A percentile compares a stretch with the other conserved stretches of the same genome.
Evolutionary conservation across 2,797 vertebrate genomes (phyloP).

Genomic region (Pseudochaenichthys georgianus): DNA sequence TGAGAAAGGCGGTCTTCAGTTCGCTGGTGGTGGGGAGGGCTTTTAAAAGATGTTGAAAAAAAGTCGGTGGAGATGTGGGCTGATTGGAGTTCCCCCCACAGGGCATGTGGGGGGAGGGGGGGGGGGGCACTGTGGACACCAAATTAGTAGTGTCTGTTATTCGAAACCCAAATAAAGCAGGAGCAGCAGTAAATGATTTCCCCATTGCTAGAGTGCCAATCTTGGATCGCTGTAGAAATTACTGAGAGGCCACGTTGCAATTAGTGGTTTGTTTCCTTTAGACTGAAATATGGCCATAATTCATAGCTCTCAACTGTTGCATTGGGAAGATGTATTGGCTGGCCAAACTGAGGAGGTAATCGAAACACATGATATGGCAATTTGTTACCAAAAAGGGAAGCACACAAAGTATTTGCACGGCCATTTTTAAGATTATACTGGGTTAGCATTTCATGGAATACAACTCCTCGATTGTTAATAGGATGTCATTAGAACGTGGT

Average conservation of each 20-base stretch:
- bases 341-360: slow-evolving; percentile 83
- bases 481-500: slow-evolving; percentile 76
- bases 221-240: slow-evolving; percentile 85
- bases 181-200: slow-evolving; percentile 90
- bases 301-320: slow-evolving; percentile 89
- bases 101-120: slow-evolving; percentile 58
- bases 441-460: slow-evolving; percentile 49
- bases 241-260: slow-evolving; percentile 87
- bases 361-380: slow-evolving; percentile 89
- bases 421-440: slow-evolving; percentile 57
- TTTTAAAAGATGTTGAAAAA: slow-evolving; percentile 24
- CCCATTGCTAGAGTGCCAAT: slow-evolving; percentile 80
- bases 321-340: slow-evolving; percentile 82
- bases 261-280: slow-evolving; percentile 90
- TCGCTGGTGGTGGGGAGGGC: slow-evolving; percentile 77
- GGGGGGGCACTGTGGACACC: slow-evolving; percentile 67
- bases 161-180: slow-evolving; percentile 94
- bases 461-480: slow-evolving; percentile 79
- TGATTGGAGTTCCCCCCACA: slow-evolving; percentile 91
- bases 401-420: slow-evolving; percentile 85
- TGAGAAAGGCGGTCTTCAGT: slow-evolving; percentile 85
- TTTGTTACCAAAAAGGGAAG: slow-evolving; percentile 85
- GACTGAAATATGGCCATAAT: slow-evolving; percentile 91
- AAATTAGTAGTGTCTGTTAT: slow-evolving; percentile 95
- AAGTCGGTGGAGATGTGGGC: slow-evolving; percentile 78